Base-by-base conservation (phyloP, 2,113 vertebrate species). In the Odocoileus virginianus region DNA sequence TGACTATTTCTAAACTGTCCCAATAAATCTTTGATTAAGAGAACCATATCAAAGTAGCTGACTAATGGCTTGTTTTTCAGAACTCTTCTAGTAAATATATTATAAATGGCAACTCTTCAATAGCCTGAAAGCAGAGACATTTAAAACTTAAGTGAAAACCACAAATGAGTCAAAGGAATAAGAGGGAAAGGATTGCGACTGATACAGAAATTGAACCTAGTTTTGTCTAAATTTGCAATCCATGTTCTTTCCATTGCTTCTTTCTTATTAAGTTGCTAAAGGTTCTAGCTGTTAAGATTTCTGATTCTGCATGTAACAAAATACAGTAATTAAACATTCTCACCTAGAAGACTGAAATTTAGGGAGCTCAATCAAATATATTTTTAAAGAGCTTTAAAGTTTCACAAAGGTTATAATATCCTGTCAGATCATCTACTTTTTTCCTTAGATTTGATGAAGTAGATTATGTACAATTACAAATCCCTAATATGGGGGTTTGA, bases 61-160 rank as follows among this genome's bases (percentile, higher is more conserved):
- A 92, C 74, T 89, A 96, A 95, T 97, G 55, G 79, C 92, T 95
- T 74, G 61, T 96, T 97, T 93, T 96, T 97, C 92, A 95, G 67
- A 96, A 96, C 81, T 82, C 52, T 95, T 83, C 25, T 61, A 88
- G 81, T 98, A 98, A 99, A 98, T 98, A 97, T 96, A 98, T 97
- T 98, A 98, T 97, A 97, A 98, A 96, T 93, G 97, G 91, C 76
- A 92, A 94, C 84, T 98, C 87, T 97, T 97, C 91, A 97, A 93
- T 85, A 87, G 54, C 13, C 74, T 87, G 78, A 95, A 98, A 98
- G 55, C 36, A 78, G 67, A 96, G 28, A 98, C 87, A 94, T 97
- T 98, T 98, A 98, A 97, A 97, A 96, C 93, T 83, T 90, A 96
- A 98, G 92, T 92, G 89, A 98, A 96, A 98, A 81, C n/a, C 0